Conservation (phyloP, 1,140 invertebrate species). For the Ladona fulva region DNA sequence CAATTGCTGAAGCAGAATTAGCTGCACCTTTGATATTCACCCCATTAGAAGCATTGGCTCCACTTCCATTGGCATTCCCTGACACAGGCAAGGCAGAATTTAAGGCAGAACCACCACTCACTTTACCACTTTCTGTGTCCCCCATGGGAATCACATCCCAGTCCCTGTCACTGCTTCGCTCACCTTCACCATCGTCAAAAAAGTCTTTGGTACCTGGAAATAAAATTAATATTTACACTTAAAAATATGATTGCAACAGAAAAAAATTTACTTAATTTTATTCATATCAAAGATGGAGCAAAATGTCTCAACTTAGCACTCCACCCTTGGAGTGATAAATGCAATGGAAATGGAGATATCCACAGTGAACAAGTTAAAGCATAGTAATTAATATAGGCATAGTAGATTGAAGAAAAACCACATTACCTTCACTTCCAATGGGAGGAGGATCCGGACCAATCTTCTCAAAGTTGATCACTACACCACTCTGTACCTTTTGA, state of each 20-base stretch:
- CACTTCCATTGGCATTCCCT: slow-evolving; percentile 15
- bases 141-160: background rate
- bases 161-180: slow-evolving; percentile 12
- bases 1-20: background rate
- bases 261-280: background rate
- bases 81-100: background rate
- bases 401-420: no score
- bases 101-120: background rate
- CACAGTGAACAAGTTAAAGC: no score
- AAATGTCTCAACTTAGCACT: background rate
- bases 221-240: background rate
- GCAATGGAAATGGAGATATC: no score
- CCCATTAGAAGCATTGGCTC: background rate
- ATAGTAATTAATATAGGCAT: background rate
- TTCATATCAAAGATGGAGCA: background rate
- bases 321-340: no score
- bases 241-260: background rate
- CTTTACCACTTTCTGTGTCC: background rate
- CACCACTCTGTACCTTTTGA: slow-evolving; percentile 94
- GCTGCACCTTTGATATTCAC: background rate
- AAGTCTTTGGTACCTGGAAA: background rate
- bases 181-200: slow-evolving; percentile 18
- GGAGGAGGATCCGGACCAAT: slow-evolving; percentile 79
- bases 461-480: slow-evolving; percentile 97
- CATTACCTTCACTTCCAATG: slow-evolving; percentile 38